Evolutionary conservation across 2,797 vertebrate species (phyloP).

Genomic region (Eulemur mongoz): DNA sequence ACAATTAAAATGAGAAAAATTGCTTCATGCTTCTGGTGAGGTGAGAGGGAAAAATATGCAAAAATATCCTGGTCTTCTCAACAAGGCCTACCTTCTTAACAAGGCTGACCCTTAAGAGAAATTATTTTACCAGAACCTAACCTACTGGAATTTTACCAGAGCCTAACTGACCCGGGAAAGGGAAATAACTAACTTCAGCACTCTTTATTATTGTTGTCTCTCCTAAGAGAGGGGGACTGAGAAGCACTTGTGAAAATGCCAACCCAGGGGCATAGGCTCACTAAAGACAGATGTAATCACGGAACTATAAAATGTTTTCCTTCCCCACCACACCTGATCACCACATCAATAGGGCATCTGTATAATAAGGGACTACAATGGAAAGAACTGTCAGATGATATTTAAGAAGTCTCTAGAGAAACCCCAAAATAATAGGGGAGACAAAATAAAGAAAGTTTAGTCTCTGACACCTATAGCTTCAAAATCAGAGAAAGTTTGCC

Average conservation of each 20-base stretch:
- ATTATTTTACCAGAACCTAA: too few relatives aligned
- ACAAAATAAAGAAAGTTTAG: not conserved
- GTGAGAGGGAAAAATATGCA: not conserved
- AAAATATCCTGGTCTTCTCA: not conserved
- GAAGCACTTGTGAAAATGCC: not conserved
- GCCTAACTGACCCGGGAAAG: not conserved
- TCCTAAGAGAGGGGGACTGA: not conserved
- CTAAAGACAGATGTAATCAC: not conserved
- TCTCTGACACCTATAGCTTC: not conserved
- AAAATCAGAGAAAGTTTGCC: not conserved
- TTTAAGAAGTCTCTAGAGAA: not conserved
- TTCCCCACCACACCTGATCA: not conserved
- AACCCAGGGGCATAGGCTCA: not conserved
- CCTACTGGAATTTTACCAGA: too few relatives aligned
- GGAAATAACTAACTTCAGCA: not conserved
- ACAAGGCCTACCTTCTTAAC: too few relatives aligned
- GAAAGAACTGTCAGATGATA: not conserved
- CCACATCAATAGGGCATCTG: not conserved
- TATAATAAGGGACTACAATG: not conserved
- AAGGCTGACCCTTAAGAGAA: too few relatives aligned
- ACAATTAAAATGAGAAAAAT: not conserved
- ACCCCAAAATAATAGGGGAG: not conserved
- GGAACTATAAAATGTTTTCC: not conserved
- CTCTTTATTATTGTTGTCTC: not conserved
- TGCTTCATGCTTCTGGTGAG: not conserved